Evolutionary conservation across 1,140 invertebrate species (phyloP).

Genomic region (Nasonia longicornis): DNA sequence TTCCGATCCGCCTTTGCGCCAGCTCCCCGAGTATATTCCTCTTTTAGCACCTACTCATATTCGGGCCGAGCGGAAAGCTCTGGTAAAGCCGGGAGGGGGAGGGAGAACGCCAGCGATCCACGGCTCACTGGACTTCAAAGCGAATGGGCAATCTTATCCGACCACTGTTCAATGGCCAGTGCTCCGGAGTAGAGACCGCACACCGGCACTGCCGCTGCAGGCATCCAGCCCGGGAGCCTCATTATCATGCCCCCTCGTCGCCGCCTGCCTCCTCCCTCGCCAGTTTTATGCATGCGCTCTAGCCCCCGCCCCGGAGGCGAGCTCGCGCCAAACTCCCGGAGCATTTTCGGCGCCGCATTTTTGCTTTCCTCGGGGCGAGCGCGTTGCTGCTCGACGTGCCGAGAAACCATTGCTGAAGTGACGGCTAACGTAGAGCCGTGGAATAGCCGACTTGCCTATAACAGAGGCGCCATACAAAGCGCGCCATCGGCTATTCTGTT

Average conservation of each 20-base stretch:
- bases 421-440: too few relatives aligned
- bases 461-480: too few relatives aligned
- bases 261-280: not conserved
- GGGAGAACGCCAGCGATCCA: conserved; percentile 9
- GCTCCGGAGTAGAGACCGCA: conserved; percentile 47
- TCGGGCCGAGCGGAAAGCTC: conserved; percentile 4
- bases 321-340: not conserved
- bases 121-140: conserved; percentile 51
- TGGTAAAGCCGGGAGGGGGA: not conserved
- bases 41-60: conserved; percentile 34
- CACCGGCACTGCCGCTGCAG: not conserved
- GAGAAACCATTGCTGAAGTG: too few relatives aligned
- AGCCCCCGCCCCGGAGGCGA: not conserved
- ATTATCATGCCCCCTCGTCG: conserved; percentile 12
- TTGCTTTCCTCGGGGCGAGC: too few relatives aligned
- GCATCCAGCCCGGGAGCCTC: not conserved
- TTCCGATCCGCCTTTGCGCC: too few relatives aligned
- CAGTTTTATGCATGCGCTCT: not conserved
- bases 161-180: conserved; percentile 49
- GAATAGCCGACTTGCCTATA: too few relatives aligned
- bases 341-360: not conserved
- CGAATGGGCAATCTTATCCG: conserved; percentile 53
- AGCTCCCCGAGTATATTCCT: not conserved
- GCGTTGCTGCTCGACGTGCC: too few relatives aligned
- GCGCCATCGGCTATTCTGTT: too few relatives aligned